These are phyloP conservation scores for Falco peregrinus DNA, from an alignment of 2,797 vertebrate species.

Conservation along the genomic window DNA sequence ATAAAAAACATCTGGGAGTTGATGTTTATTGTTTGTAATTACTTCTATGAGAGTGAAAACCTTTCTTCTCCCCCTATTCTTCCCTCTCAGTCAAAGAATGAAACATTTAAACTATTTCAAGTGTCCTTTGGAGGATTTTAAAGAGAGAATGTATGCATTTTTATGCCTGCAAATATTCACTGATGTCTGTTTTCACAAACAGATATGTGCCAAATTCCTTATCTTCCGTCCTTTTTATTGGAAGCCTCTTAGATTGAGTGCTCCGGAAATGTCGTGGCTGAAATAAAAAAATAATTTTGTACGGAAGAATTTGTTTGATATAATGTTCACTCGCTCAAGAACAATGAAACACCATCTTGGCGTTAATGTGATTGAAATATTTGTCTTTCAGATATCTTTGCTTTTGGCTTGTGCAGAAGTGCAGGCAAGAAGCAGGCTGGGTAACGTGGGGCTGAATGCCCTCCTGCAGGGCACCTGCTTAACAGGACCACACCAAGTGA, in stretches of 20 bases:
- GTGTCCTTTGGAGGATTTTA: conserved; percentile 44
- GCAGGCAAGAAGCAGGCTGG: not conserved
- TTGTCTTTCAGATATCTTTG: conserved; percentile 11
- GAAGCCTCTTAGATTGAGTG: conserved; percentile 31
- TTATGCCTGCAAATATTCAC: conserved; percentile 27
- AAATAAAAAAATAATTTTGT: conserved; percentile 29
- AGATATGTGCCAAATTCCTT: conserved; percentile 39
- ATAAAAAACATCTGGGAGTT: conserved; percentile 29
- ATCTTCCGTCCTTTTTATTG: conserved; percentile 33
- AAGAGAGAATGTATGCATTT: not conserved
- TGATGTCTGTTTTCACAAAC: conserved; percentile 39
- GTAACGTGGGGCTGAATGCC: fast-evolving
- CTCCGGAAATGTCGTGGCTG: not conserved
- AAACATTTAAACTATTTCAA: conserved; percentile 39
- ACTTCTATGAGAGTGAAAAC: conserved; percentile 1
- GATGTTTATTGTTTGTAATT: conserved; percentile 29
- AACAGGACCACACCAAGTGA: not conserved
- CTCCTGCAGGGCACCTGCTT: not conserved
- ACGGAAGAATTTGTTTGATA: conserved; percentile 25
- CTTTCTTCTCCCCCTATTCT: conserved; percentile 5
- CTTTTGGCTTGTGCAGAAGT: not conserved
- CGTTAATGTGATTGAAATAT: not conserved
- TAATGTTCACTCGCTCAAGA: not conserved
- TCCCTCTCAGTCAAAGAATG: not conserved
- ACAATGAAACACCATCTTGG: not conserved